phyloP scores from a whole-genome alignment of 2,888 invertebrate species.

The Xylophagus ater region DNA sequence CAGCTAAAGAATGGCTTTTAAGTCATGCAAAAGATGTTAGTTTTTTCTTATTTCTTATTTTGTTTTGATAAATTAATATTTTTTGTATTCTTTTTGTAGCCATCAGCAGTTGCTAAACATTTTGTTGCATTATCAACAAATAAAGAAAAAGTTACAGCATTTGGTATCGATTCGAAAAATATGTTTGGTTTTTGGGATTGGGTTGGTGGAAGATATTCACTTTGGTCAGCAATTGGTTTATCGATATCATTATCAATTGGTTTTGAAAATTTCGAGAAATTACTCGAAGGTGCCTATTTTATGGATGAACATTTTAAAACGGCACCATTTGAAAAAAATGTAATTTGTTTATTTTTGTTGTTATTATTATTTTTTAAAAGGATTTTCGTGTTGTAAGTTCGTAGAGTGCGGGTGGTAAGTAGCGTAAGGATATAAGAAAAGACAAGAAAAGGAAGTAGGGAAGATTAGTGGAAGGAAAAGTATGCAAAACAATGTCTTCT shows the following conservation, averaged over 20 bases:
- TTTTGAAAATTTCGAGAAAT: conserved; percentile 85
- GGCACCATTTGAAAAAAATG: conserved; percentile 83
- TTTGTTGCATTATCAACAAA: conserved; percentile 98
- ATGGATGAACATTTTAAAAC: conserved; percentile 89
- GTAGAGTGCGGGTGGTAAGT: too few relatives aligned
- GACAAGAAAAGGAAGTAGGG: too few relatives aligned
- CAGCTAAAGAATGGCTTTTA: conserved; percentile 95
- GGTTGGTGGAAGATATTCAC: conserved; percentile 95
- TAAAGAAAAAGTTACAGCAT: conserved; percentile 82
- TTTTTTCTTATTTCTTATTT: conserved; percentile 13
- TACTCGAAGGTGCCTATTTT: conserved; percentile 82
- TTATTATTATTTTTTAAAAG: background rate
- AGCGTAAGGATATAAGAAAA: too few relatives aligned
- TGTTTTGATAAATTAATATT: conserved; percentile 5
- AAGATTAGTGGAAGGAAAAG: too few relatives aligned
- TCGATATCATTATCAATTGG: conserved; percentile 91
- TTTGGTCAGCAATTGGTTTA: conserved; percentile 99
- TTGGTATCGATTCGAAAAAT: conserved; percentile 93
- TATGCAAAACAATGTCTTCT: too few relatives aligned
- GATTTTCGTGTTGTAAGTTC: too few relatives aligned
- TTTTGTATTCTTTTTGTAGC: conserved; percentile 42
- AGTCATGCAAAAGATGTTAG: conserved; percentile 74
- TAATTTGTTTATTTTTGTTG: conserved; percentile 34
- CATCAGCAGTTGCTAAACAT: conserved; percentile 82
- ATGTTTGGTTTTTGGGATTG: conserved; percentile 99